A percentile compares a stretch with the other conserved stretches of the same genome.
These are phyloP conservation scores for Notoglanidium macrostoma DNA, from an alignment of 2,797 vertebrate genomes.

Conservation along the genomic window DNA sequence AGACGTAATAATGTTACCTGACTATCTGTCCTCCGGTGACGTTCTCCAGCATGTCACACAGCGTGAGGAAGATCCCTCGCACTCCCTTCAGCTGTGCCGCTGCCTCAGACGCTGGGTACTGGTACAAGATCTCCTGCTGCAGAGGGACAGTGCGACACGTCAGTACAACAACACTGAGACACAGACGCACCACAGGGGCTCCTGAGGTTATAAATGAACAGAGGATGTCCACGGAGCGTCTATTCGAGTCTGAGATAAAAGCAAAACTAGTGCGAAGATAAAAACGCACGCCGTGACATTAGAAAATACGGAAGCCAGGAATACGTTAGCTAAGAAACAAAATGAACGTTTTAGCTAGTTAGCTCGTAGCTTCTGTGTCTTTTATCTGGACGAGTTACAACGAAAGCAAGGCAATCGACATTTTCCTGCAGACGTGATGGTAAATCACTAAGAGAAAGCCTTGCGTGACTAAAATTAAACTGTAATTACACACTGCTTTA, in stretches of 20 bases:
- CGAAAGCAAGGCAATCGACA: background rate
- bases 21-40: constrained; percentile 87
- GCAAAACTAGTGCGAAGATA: background rate
- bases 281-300: background rate
- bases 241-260: background rate
- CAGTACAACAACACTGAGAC: constrained; percentile 4
- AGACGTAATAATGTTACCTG: constrained; percentile 74
- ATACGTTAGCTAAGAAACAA: background rate
- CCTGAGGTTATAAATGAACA: background rate
- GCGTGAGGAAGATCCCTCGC: constrained; percentile 93
- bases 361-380: background rate
- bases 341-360: background rate
- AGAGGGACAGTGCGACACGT: constrained; percentile 28
- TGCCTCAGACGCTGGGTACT: constrained; percentile 87
- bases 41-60: constrained; percentile 94
- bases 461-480: background rate
- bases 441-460: background rate
- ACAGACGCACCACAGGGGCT: background rate
- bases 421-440: background rate
- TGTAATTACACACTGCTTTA: background rate
- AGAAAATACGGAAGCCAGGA: background rate
- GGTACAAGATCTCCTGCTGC: constrained; percentile 93
- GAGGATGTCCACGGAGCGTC: background rate
- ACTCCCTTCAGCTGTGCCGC: constrained; percentile 89
- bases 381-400: background rate